Evolutionary conservation across 2,888 invertebrate genomes (phyloP), one percentile per base, ranked within the genome.

Genomic region (Parnassius orleans): DNA sequence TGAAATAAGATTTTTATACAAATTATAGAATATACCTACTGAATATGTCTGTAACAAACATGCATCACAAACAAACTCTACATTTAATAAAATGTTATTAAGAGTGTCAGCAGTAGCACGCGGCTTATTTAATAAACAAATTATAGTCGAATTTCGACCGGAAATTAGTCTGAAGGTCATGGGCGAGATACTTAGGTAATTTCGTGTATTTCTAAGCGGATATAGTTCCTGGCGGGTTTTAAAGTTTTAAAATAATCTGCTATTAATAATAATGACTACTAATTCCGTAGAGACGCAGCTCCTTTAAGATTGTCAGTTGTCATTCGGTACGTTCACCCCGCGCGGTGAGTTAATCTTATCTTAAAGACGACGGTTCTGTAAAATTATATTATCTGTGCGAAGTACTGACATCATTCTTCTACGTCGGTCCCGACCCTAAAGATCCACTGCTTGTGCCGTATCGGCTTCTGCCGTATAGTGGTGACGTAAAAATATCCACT

Each of bases 291-390:
- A 44, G 33, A 43, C 48, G 24, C 9, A 24, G 48, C 48, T 53
- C 50, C 57, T 62, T 14, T 11, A 11, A 15, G n/a, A 53, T 47
- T 53, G 54, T 43, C 47, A 44, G 7, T 57, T 57, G 53, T 57
- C 53, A 68, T 76, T 72, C 69, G 69, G 77, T 70, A 65, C 79
- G 75, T 72, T 72, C 80, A 82, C 75, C 79, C 69, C 72, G 15
- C 59, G 66, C 78, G 73, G 77, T 53, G 83, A 83, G 80, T 48
- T 48, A 11, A 11, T 33, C 33, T 33, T 65, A 77, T 79, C 83
- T 71, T 64, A 77, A 83, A 77, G 75, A 60, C 62, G 67, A 73
- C 73, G 71, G 73, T 72, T 69, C 69, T 66, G 66, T 75, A 77
- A 77, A 72, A 72, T 71, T 78, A 63, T 68, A 43, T 50, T 53